Conservation (phyloP, 2,797 vertebrate genomes). For the Tinamus major region DNA sequence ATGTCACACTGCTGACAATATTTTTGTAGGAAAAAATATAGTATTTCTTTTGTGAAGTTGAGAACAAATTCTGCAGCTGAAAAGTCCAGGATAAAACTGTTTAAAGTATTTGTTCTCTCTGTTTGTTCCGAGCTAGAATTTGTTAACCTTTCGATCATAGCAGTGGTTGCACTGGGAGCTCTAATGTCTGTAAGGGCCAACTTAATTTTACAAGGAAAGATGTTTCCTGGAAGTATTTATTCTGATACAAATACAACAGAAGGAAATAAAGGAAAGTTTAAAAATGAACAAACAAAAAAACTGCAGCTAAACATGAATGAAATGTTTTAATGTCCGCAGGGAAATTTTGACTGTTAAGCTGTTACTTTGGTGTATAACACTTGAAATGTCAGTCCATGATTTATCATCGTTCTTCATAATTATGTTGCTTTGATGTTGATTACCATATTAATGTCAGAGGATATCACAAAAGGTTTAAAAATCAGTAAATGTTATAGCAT, state of each 20-base stretch:
- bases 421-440: slow-evolving; percentile 57
- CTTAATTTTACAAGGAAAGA: neutral
- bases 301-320: neutral
- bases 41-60: neutral
- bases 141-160: neutral
- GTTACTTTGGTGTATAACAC: neutral
- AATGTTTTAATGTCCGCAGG: neutral
- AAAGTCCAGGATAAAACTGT: neutral
- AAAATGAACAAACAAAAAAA: neutral
- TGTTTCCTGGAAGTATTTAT: neutral
- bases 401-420: slow-evolving; percentile 44
- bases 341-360: neutral
- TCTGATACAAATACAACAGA: neutral
- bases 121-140: neutral
- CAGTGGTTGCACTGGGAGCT: neutral
- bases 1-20: neutral
- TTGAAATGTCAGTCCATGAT: slow-evolving; percentile 23
- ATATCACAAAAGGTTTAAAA: slow-evolving; percentile 19
- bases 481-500: slow-evolving; percentile 58
- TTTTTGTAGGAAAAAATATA: neutral
- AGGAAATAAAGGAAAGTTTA: neutral
- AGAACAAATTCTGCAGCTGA: neutral
- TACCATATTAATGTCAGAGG: slow-evolving; percentile 51
- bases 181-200: neutral
- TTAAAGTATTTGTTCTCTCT: neutral